Evolutionary conservation across 2,797 vertebrate species (phyloP).

Genomic region (Cynopterus sphinx): DNA sequence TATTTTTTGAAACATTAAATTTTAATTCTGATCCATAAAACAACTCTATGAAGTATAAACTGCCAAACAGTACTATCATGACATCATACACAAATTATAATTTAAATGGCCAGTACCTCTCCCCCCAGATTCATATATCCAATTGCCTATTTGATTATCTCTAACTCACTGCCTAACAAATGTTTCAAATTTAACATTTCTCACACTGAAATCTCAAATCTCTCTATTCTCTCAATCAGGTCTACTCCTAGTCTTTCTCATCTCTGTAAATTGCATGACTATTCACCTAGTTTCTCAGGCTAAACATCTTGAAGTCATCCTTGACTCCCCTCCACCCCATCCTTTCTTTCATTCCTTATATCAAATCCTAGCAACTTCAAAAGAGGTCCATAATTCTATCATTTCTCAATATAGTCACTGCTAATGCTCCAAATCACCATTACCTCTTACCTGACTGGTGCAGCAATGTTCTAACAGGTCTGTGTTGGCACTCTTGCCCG

Average conservation of each 20-base stretch:
- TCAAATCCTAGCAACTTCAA: not conserved
- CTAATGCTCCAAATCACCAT: not conserved
- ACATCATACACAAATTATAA: not conserved
- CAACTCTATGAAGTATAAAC: not conserved
- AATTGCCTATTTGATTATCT: not conserved
- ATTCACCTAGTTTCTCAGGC: too few relatives aligned
- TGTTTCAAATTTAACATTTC: not conserved
- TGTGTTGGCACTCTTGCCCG: not conserved
- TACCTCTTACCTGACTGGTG: not conserved
- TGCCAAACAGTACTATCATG: not conserved
- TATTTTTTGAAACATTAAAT: not conserved
- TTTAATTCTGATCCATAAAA: constrained; percentile 1
- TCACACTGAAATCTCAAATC: too few relatives aligned
- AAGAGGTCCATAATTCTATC: not conserved
- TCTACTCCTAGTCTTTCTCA: too few relatives aligned
- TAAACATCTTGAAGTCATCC: too few relatives aligned
- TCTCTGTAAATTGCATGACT: too few relatives aligned
- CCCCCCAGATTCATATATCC: not conserved
- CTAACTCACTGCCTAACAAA: not conserved
- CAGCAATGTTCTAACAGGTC: not conserved
- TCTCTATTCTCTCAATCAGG: too few relatives aligned
- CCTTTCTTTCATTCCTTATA: not conserved
- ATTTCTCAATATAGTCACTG: not conserved
- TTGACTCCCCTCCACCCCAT: too few relatives aligned
- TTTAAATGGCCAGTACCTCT: not conserved